Evolutionary conservation across 2,113 vertebrate genomes (phyloP).

Genomic region (Erinaceus europaeus): DNA sequence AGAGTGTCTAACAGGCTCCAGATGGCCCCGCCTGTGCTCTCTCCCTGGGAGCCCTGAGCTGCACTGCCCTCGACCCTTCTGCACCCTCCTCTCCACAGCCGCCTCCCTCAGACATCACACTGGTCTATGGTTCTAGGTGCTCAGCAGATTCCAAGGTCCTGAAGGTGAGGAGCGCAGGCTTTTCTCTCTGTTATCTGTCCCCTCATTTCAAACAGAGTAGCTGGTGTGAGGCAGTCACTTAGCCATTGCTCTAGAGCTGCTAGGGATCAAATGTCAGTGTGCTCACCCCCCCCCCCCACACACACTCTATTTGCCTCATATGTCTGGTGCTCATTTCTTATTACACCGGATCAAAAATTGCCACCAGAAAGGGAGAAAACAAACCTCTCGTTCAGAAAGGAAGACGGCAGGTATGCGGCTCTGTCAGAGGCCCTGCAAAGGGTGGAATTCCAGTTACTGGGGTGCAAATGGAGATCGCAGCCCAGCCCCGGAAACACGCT

Average conservation of each 20-base stretch:
- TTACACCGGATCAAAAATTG: neutral
- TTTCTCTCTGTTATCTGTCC: neutral
- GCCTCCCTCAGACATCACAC: neutral
- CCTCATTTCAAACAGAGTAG: neutral
- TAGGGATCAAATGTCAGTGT: neutral
- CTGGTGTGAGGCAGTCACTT: neutral
- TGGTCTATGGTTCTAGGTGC: neutral
- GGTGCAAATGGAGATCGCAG: neutral
- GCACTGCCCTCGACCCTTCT: neutral
- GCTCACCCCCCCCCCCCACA: neutral
- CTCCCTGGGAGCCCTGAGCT: neutral
- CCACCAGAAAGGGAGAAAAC: neutral
- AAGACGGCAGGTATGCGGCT: neutral
- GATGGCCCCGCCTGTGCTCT: rapidly evolving
- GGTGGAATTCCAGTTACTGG: neutral
- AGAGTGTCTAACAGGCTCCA: neutral
- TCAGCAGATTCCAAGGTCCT: neutral
- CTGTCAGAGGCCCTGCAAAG: neutral
- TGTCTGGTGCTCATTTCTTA: neutral
- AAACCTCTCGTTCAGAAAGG: neutral
- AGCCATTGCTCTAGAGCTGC: neutral
- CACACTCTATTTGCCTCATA: neutral
- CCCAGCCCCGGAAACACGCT: neutral
- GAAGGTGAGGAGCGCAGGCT: neutral
- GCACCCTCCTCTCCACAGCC: neutral